These are phyloP conservation scores for Musca vetustissima DNA, from an alignment of 1,140 invertebrate genomes.

Conservation along the genomic window DNA sequence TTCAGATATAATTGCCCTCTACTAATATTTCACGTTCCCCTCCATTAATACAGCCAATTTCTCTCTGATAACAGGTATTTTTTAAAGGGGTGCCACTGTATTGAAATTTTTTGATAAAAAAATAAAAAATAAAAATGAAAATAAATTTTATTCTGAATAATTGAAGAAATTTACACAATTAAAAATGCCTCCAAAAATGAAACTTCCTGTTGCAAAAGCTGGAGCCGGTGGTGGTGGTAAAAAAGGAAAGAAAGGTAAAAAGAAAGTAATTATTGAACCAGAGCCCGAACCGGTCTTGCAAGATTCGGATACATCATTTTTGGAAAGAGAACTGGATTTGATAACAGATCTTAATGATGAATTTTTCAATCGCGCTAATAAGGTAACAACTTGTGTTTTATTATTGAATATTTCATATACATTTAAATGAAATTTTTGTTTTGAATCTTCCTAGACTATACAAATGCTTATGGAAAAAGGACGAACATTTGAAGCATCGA, in stretches of 20 bases:
- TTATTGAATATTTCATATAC: no score
- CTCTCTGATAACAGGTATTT: no score
- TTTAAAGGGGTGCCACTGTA: no score
- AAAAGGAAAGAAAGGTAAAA: conserved; percentile 26
- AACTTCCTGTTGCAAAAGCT: no score
- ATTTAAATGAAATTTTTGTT: not conserved
- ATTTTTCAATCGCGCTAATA: conserved; percentile 37
- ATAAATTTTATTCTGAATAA: no score
- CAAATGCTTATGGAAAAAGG: conserved; percentile 41
- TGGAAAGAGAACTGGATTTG: conserved; percentile 38
- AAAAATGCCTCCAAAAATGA: conserved; percentile 25
- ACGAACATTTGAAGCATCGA: conserved; percentile 36
- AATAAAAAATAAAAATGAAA: no score
- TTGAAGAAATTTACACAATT: no score
- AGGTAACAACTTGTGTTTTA: conserved; percentile 28
- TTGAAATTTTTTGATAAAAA: no score
- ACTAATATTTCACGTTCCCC: no score
- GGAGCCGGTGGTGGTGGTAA: conserved; percentile 2
- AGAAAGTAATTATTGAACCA: not conserved
- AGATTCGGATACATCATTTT: conserved; percentile 25
- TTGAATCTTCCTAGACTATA: conserved; percentile 29
- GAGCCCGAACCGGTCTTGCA: conserved; percentile 16
- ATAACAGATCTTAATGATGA: conserved; percentile 40
- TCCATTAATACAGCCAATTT: no score
- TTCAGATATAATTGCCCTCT: no score